Conservation (phyloP, 2,797 vertebrate genomes). For the Eulemur albifrons region DNA sequence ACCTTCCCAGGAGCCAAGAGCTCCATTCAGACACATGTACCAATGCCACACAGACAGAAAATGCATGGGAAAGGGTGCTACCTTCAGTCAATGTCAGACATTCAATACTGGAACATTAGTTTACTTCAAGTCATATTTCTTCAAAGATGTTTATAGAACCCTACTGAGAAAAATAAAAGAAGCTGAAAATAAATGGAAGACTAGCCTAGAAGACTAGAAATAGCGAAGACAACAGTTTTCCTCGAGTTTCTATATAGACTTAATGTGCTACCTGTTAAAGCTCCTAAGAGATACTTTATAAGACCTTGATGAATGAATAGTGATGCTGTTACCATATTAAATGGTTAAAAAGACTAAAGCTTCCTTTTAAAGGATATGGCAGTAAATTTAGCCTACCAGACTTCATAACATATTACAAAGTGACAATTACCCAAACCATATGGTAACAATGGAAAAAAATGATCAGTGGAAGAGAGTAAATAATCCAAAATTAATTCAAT, state of each 20-base stretch:
- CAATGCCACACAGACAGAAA: background rate
- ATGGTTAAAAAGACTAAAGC: background rate
- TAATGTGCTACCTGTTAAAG: background rate
- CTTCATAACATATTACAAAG: slow-evolving; percentile 54
- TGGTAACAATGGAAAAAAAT: slow-evolving; percentile 1
- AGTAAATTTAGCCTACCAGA: slow-evolving; percentile 39
- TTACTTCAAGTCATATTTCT: background rate
- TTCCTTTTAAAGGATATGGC: background rate
- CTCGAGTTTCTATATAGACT: background rate
- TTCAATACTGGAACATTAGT: background rate
- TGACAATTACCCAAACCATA: slow-evolving; percentile 44
- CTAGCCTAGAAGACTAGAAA: background rate
- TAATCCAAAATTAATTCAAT: background rate
- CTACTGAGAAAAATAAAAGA: background rate
- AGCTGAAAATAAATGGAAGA: background rate
- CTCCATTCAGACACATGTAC: background rate
- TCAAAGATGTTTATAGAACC: background rate
- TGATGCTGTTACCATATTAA: background rate
- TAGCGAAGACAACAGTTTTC: background rate
- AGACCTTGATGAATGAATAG: background rate
- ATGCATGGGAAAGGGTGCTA: background rate
- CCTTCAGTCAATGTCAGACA: background rate
- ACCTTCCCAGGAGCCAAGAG: background rate
- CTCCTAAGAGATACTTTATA: background rate
- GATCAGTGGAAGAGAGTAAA: background rate